Conservation (phyloP, 2,888 invertebrate genomes). For the Tenthredo amoena region DNA sequence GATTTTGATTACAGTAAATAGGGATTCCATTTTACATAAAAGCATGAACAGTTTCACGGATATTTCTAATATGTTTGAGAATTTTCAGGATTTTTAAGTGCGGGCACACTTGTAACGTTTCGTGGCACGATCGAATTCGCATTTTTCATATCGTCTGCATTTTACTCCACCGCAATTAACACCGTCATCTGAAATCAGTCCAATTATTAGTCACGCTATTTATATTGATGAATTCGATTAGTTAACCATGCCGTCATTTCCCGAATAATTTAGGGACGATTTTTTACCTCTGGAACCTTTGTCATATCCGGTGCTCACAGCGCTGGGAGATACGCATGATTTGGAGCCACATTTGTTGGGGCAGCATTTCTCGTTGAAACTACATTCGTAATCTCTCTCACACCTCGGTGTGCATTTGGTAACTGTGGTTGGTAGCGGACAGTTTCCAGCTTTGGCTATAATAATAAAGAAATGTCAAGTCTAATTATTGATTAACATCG, state of each 20-base stretch:
- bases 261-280: neutral
- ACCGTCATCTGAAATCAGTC: constrained; percentile 75
- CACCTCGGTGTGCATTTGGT: constrained; percentile 86
- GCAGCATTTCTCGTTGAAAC: constrained; percentile 85
- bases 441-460: constrained; percentile 77
- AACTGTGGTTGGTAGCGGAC: constrained; percentile 84
- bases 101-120: constrained; percentile 85
- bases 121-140: constrained; percentile 83
- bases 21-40: neutral
- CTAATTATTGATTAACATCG: neutral
- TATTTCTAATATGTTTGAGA: neutral
- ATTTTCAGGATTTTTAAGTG: constrained; percentile 70
- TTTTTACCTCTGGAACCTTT: constrained; percentile 68
- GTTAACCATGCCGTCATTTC: neutral
- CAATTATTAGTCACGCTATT: constrained; percentile 38
- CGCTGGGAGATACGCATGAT: constrained; percentile 82
- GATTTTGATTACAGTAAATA: neutral
- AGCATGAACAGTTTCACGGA: neutral
- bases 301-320: constrained; percentile 66
- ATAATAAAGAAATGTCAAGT: neutral
- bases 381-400: constrained; percentile 84
- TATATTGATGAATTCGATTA: neutral
- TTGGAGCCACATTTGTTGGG: constrained; percentile 85
- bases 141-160: constrained; percentile 85
- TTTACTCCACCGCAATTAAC: constrained; percentile 86